Evolutionary conservation across 2,888 invertebrate genomes (phyloP).

Genomic region (Toxonevra muliebris): DNA sequence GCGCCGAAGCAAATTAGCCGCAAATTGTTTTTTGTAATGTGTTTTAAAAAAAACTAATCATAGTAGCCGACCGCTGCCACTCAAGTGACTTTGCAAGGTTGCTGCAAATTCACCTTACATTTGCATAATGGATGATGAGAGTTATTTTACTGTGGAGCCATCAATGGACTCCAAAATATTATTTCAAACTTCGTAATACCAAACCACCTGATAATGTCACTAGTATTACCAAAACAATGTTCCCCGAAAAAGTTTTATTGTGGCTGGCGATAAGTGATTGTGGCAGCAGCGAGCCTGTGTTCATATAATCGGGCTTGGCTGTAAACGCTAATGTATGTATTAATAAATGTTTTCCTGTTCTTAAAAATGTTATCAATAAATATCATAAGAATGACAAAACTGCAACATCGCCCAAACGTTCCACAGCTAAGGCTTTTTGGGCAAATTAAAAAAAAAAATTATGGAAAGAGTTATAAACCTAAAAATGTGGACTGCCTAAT

Average conservation of each 20-base stretch:
- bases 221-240: not conserved
- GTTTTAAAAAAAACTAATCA: no score
- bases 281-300: not conserved
- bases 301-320: not conserved
- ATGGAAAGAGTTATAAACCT: not conserved
- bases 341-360: not conserved
- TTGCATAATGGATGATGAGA: no score
- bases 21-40: no score
- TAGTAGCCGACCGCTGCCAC: no score
- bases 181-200: slow-evolving; percentile 6
- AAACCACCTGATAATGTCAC: slow-evolving; percentile 10
- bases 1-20: no score
- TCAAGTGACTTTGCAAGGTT: no score
- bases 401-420: not conserved
- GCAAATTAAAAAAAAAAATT: slow-evolving; percentile 11
- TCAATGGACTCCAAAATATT: slow-evolving; percentile 6
- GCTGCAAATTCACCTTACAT: no score
- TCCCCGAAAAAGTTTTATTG: not conserved
- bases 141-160: not conserved
- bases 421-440: not conserved
- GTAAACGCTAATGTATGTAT: no score
- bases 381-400: not conserved
- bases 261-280: slow-evolving; percentile 4
- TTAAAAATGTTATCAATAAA: not conserved
- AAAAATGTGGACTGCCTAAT: no score